Conservation (phyloP, 2,113 vertebrate species). For the Crotalus horridus region DNA sequence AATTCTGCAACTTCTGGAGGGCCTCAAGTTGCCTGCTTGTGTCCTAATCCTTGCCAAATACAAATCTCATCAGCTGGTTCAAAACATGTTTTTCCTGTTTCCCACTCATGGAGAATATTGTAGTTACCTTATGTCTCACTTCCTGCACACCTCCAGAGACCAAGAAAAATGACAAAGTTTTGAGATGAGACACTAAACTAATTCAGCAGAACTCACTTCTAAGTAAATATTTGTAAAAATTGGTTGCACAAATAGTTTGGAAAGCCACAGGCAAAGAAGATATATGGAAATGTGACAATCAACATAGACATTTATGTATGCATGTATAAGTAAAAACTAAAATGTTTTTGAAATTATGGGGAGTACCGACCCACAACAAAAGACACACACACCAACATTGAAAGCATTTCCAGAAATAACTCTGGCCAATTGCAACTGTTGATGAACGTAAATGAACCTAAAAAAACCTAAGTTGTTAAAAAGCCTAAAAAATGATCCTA, state of each 20-base stretch:
- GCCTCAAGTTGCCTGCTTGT: not conserved
- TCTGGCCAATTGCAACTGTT: not conserved
- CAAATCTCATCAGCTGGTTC: not conserved
- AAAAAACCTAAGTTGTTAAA: not conserved
- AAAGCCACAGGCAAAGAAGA: not conserved
- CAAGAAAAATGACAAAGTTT: not conserved
- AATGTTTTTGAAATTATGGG: not conserved
- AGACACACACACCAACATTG: not conserved
- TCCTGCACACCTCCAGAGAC: not conserved
- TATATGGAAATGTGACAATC: not conserved
- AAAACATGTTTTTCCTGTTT: not conserved
- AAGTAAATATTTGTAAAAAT: not conserved
- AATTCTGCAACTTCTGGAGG: not conserved
- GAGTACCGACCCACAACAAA: not conserved
- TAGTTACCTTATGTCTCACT: not conserved
- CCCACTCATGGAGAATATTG: not conserved
- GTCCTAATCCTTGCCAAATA: not conserved
- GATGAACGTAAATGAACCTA: not conserved
- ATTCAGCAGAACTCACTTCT: not conserved
- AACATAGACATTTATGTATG: not conserved
- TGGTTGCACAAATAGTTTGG: not conserved
- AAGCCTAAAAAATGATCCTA: not conserved
- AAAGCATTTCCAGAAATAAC: not conserved
- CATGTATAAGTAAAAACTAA: not conserved
- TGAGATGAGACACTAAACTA: not conserved